Base-by-base conservation (phyloP, 2,797 vertebrate genomes). In the Acanthurus leucopareius region DNA sequence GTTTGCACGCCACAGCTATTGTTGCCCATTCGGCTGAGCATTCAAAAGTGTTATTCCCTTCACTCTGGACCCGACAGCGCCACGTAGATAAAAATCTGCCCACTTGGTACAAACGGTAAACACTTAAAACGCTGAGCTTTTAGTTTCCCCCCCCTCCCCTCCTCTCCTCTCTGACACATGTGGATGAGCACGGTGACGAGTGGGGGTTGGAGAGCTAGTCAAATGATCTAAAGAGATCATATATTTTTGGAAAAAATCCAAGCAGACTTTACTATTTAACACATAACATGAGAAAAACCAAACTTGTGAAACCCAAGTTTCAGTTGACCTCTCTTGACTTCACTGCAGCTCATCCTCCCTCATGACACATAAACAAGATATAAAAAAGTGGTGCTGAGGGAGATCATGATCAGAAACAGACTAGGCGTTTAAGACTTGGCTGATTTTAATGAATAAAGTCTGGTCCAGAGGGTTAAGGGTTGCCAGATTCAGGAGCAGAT, bases 31-130 rank as follows among this genome's bases (percentile, higher is more conserved):
- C 87, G 93, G 94, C 95, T 95, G 95, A 96, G 92, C 94, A 94
- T 92, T 95, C 94, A 95, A 93, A 93, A 92, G 93, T 73, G 91
- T 93, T 94, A 95, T 96, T 94, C 93, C 91, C 87, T 92, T 87
- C 92, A 75, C 93, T 94, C 92, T 93, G 91, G 86, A 87, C 80
- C 92, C 88, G 89, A 85, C 92, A 87, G 84, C 73, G 85, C 85
- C 84, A 80, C 92, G 78, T 77, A 92, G 95, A 96, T 96, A 96
- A 96, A 96, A 97, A 96, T 96, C 96, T 97, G 95, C 93, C 87
- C 92, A 94, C 93, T 94, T 94, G 90, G 94, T 95, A 91, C 92
- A 95, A 94, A 94, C 80, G 86, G 86, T 91, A 92, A 94, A 94
- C 93, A 93, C 90, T 93, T 92, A 91, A 95, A 96, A 94, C 38